These are phyloP conservation scores for Eremobia ochroleuca DNA, from an alignment of 2,888 invertebrate species.

Conservation along the genomic window DNA sequence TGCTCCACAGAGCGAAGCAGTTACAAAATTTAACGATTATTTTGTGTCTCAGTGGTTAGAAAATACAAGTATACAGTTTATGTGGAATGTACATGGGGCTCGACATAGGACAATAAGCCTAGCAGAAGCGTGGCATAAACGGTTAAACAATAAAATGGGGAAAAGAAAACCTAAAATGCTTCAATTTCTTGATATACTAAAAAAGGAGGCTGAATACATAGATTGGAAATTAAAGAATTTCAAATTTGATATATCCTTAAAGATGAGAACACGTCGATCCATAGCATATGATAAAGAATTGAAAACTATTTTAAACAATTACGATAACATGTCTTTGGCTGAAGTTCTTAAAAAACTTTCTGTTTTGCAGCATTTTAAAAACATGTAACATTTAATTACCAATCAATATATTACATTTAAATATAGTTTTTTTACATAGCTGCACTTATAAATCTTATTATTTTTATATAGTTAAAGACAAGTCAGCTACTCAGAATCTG, in stretches of 20 bases:
- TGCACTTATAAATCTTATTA: too few species aligned
- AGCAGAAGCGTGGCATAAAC: constrained; percentile 17
- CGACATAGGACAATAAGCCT: constrained; percentile 20
- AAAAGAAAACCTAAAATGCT: constrained; percentile 19
- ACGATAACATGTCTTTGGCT: constrained; percentile 11
- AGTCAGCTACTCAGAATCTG: too few species aligned
- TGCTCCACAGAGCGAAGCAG: constrained; percentile 3
- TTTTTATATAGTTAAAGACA: too few species aligned
- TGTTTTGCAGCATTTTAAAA: constrained; percentile 19
- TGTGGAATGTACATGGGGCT: constrained; percentile 9
- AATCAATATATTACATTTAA: too few species aligned
- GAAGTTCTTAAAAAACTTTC: constrained; percentile 17
- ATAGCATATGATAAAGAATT: constrained; percentile 20
- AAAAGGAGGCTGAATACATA: constrained; percentile 3
- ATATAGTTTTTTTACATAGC: too few species aligned
- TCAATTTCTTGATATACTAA: constrained; percentile 4
- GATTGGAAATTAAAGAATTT: constrained; percentile 10
- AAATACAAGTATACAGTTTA: constrained; percentile 4
- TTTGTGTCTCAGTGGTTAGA: constrained; percentile 5
- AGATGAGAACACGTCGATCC: constrained; percentile 21
- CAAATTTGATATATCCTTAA: constrained; percentile 6
- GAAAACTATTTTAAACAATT: constrained; percentile 21
- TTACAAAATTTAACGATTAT: constrained; percentile 4
- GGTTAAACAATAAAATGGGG: constrained; percentile 11
- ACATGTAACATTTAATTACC: not conserved